These are phyloP conservation scores for Oryzias dopingdopingensis DNA, from an alignment of 2,797 vertebrate genomes.

Conservation along the genomic window DNA sequence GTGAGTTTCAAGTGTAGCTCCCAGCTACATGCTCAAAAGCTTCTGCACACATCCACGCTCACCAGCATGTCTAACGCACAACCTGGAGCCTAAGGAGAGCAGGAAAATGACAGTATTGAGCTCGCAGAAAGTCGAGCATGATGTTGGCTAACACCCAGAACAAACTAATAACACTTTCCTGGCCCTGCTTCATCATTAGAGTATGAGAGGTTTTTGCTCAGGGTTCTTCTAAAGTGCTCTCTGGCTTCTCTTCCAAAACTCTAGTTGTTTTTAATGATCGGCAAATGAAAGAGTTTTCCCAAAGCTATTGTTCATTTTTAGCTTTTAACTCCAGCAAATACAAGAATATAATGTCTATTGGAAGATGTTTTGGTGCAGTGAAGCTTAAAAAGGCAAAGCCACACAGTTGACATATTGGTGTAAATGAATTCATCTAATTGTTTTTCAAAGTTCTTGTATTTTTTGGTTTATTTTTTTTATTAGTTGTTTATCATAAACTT, in stretches of 20 bases:
- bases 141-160: constrained; percentile 36
- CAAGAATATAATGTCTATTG: no score
- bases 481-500: background rate
- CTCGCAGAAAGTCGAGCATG: constrained; percentile 32
- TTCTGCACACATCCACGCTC: constrained; percentile 2
- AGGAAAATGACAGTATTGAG: constrained; percentile 39
- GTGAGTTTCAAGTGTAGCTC: constrained; percentile 53
- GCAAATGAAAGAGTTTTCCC: no score
- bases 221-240: constrained; percentile 16
- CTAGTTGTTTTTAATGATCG: constrained; percentile 2
- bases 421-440: background rate
- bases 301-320: background rate
- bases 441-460: background rate
- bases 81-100: constrained; percentile 25
- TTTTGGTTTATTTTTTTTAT: background rate
- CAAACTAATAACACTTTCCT: constrained; percentile 46
- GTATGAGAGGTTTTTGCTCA: constrained; percentile 37
- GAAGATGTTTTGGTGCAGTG: no score
- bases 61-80: constrained; percentile 34
- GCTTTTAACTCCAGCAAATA: background rate
- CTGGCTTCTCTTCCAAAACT: constrained; percentile 2
- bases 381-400: no score
- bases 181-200: constrained; percentile 30
- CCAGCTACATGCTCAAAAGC: constrained; percentile 45
- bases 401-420: background rate